Evolutionary conservation across 2,888 invertebrate genomes (phyloP), one percentile per base, ranked within the genome.

Genomic region (Drosophila kambysellisi): DNA sequence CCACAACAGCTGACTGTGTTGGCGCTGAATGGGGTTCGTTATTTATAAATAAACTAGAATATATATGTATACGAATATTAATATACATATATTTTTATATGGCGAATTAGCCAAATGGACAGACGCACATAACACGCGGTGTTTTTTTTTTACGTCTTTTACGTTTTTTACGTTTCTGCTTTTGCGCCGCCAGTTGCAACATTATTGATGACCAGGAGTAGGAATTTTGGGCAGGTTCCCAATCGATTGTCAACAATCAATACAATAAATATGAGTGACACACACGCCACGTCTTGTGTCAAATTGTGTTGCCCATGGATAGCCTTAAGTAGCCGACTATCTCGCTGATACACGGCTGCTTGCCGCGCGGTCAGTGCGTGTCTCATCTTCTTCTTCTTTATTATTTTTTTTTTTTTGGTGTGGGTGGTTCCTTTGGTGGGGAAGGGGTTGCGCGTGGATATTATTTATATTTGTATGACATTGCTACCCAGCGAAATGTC

Each of bases 391-490:
- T 1, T 9, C 11, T 50, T 43, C 11, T 48, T 25, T 2, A 25
- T 25, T 25, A n/a, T 51, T 64, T 43, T 20, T 11, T 20, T 43
- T 50, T 29, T 50, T 52, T 56, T 65, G 61, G 79, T 69, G 79
- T 75, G 80, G 74, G 76, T 74, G 73, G 70, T 15, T 74, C 58
- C 46, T 52, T 81, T 64, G 54, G 41, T 63, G 69, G 25, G 46
- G 15, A 8, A 4, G 15, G 12, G 67, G 61, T 68, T 61, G 75
- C 73, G 80, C 77, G 74, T 75, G 78, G 71, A 68, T 82, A 70
- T 79, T 80, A 81, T 88, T 88, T 90, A 88, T 91, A 88, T 89
- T 88, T 88, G 85, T 86, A 88, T 91, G 91, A 91, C 91, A 91
- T 91, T 91, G 91, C 84, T 89, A 83, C 81, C 85, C 75, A 85